Evolutionary conservation across 2,888 invertebrate species (phyloP).

Genomic region (Caradrina kadenii): DNA sequence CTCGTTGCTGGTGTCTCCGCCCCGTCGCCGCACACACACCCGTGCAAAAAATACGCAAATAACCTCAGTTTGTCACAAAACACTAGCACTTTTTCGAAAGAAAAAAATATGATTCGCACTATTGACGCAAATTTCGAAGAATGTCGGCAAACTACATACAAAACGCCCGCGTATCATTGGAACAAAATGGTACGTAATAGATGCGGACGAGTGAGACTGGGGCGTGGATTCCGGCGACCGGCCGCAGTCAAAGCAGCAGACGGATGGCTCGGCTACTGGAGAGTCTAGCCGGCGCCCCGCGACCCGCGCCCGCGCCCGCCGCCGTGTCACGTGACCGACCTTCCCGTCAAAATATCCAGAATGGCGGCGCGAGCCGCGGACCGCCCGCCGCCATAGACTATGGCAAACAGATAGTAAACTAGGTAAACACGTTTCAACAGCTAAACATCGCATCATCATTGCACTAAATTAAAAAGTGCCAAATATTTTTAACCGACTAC

Average conservation of each 20-base stretch:
- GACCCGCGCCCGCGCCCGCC: constrained; percentile 78
- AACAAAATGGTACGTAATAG: constrained; percentile 72
- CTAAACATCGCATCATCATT: too few species aligned
- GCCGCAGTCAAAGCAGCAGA: constrained; percentile 89
- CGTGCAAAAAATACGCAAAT: constrained; percentile 86
- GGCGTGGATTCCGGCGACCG: constrained; percentile 87
- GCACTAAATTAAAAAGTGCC: too few species aligned
- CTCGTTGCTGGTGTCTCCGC: constrained; percentile 83
- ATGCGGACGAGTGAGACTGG: constrained; percentile 77
- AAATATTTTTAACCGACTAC: too few species aligned
- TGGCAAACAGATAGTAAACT: constrained; percentile 20
- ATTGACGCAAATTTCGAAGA: constrained; percentile 33
- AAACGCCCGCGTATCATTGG: constrained; percentile 60
- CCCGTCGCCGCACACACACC: constrained; percentile 83
- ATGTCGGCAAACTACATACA: constrained; percentile 49
- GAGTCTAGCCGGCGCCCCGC: constrained; percentile 92
- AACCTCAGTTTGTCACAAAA: constrained; percentile 71
- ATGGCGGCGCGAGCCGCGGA: constrained; percentile 88
- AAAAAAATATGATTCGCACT: constrained; percentile 50
- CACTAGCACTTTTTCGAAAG: constrained; percentile 61
- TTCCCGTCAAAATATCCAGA: constrained; percentile 95
- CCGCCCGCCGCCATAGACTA: constrained; percentile 78
- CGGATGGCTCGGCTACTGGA: constrained; percentile 91
- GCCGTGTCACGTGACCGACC: constrained; percentile 94
- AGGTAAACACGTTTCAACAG: constrained; percentile 9